These are phyloP conservation scores for Selene dorsalis DNA, from an alignment of 2,797 vertebrate genomes.

Conservation along the genomic window DNA sequence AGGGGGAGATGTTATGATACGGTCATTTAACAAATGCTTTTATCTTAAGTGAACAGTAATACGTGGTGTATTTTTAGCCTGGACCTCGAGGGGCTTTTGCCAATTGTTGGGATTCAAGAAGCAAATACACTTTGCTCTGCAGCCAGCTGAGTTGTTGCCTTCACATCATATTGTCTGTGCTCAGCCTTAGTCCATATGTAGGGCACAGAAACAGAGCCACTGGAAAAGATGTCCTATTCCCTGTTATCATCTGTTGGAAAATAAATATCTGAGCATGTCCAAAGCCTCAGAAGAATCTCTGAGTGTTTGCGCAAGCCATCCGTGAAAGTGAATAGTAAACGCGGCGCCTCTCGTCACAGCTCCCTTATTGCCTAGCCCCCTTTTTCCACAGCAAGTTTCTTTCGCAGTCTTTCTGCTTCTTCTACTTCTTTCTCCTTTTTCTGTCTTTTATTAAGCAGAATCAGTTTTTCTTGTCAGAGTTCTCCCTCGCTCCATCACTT, in stretches of 20 bases:
- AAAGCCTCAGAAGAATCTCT: slow-evolving; percentile 60
- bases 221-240: slow-evolving; percentile 66
- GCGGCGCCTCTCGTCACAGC: slow-evolving; percentile 40
- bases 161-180: slow-evolving; percentile 43
- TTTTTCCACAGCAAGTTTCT: slow-evolving; percentile 56
- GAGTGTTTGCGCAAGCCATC: slow-evolving; percentile 52
- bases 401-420: slow-evolving; percentile 52
- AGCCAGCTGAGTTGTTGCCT: slow-evolving; percentile 36
- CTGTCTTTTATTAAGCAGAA: slow-evolving; percentile 78
- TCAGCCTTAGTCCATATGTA: slow-evolving; percentile 61
- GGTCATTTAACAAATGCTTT: slow-evolving; percentile 75
- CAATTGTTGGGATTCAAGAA: slow-evolving; percentile 46
- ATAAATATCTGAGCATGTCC: slow-evolving; percentile 71
- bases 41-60: slow-evolving; percentile 71
- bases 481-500: slow-evolving; percentile 81
- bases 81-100: slow-evolving; percentile 39
- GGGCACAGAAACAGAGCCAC: slow-evolving; percentile 53
- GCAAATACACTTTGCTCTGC: slow-evolving; percentile 21
- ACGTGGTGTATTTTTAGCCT: slow-evolving; percentile 65
- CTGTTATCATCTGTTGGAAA: slow-evolving; percentile 63
- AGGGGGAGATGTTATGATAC: slow-evolving; percentile 41
- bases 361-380: slow-evolving; percentile 60
- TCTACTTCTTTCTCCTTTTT: slow-evolving; percentile 31
- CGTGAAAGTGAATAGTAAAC: slow-evolving; percentile 73
- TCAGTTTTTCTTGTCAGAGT: slow-evolving; percentile 79